Evolutionary conservation across 2,888 invertebrate genomes (phyloP).

Genomic region (Corythucha ciliata): DNA sequence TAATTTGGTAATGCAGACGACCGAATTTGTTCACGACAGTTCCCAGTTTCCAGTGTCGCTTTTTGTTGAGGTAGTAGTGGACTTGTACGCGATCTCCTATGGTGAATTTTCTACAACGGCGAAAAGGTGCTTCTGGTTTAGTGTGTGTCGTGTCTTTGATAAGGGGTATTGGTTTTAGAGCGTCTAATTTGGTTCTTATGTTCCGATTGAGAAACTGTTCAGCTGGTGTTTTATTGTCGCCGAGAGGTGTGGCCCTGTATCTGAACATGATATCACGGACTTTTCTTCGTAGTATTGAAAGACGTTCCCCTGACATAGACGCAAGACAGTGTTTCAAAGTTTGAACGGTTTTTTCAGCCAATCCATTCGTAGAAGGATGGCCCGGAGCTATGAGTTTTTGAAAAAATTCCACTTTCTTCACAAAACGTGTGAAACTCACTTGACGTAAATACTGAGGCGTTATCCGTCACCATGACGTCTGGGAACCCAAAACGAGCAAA

Average conservation of each 20-base stretch:
- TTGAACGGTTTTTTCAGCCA: constrained; percentile 30
- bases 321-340: constrained; percentile 22
- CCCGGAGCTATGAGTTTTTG: constrained; percentile 28
- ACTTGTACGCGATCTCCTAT: constrained; percentile 12
- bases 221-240: constrained; percentile 14
- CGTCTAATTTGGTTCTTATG: constrained; percentile 20
- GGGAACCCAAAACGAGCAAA: constrained; percentile 27
- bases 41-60: constrained; percentile 8
- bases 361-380: constrained; percentile 31
- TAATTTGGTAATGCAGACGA: not conserved
- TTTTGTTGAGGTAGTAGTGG: constrained; percentile 6
- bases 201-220: constrained; percentile 24
- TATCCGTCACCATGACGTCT: constrained; percentile 29
- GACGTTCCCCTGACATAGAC: constrained; percentile 22
- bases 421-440: constrained; percentile 26
- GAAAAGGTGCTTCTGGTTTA: too few species aligned
- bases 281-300: not conserved
- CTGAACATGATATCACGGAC: constrained; percentile 1
- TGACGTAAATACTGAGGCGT: constrained; percentile 29
- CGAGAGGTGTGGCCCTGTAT: constrained; percentile 12
- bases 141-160: not conserved
- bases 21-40: constrained; percentile 2
- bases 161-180: constrained; percentile 1
- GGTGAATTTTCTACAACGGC: not conserved
- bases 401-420: constrained; percentile 17